Base-by-base conservation (phyloP, 2,888 invertebrate genomes). In the Empis livida region DNA sequence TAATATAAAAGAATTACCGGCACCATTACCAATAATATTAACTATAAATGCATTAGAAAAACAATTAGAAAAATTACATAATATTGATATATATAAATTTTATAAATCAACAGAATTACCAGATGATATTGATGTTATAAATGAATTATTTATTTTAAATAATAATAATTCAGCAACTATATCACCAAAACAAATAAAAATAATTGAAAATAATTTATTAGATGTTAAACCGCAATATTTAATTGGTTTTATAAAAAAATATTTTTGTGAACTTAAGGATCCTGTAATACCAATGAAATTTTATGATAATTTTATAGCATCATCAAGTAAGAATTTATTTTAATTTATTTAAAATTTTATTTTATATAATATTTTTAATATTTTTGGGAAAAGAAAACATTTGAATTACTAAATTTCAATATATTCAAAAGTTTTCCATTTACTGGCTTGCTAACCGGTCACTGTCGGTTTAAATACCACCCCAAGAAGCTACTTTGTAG, bases 251-350 rank as follows among this genome's bases (percentile, higher is more conserved):
- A 66, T 86, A 49, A 84, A 85, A 60, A 81, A 81, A 61, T 85
- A 79, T 63, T 68, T 86, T 39, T 65, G 82, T 42, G 84, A 86
- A 61, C 66, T 86, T 53, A 83, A 83, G 1, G 83, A 85, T 63
- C 82, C 85, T 5, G 72, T 86, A 45, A 81, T 86, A 55, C 85
- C 84, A 20, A 80, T 82, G 32, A 77, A 78, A 60, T 79, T 78
- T 73, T 86, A 86, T 63, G 80, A 81, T 56, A 72, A 73, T 54
- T 84, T 85, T 63, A 72, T 85, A 49, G 78, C 76, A 55, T 75
- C 76, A 15, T 70, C 71, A 52, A 64, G n/a, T n/a, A n/a, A n/a
- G n/a, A n/a, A n/a, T n/a, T n/a, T n/a, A n/a, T n/a, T n/a, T n/a
- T n/a, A n/a, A n/a, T n/a, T n/a, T n/a, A n/a, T n/a, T n/a, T n/a